Conservation (phyloP, 2,113 vertebrate species). For the Monarcha castaneiventris region DNA sequence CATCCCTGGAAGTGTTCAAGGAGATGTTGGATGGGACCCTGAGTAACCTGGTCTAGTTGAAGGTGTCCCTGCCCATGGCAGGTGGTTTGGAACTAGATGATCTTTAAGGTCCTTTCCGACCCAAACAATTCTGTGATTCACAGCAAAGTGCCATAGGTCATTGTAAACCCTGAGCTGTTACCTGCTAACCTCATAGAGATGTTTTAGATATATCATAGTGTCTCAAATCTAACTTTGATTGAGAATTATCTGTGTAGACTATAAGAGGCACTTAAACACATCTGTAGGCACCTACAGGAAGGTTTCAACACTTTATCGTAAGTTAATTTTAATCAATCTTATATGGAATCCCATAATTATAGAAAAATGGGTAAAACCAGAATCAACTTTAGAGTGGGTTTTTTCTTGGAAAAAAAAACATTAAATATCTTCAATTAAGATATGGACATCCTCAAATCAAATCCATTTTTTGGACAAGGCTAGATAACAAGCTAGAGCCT, state of each 20-base stretch:
- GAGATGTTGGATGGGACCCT: neutral
- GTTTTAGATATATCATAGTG: neutral
- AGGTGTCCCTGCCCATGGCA: too few species aligned
- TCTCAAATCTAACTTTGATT: neutral
- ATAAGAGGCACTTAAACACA: neutral
- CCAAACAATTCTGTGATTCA: neutral
- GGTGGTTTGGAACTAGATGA: neutral
- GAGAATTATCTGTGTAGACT: neutral
- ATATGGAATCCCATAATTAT: neutral
- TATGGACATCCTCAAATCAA: neutral
- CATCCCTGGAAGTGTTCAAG: neutral
- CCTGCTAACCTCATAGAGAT: fast-evolving
- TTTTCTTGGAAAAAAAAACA: neutral
- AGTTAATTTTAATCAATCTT: neutral
- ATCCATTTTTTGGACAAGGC: neutral
- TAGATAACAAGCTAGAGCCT: neutral
- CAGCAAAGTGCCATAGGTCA: neutral
- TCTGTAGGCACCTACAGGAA: neutral
- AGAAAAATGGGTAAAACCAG: neutral
- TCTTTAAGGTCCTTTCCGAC: neutral
- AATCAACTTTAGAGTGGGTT: neutral
- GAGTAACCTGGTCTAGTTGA: neutral
- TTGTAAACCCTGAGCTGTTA: neutral
- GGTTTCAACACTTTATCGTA: neutral
- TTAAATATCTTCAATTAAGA: neutral